Evolutionary conservation across 2,888 invertebrate species (phyloP), one percentile per base, ranked within the genome.

Genomic region (Uropetala carovei): DNA sequence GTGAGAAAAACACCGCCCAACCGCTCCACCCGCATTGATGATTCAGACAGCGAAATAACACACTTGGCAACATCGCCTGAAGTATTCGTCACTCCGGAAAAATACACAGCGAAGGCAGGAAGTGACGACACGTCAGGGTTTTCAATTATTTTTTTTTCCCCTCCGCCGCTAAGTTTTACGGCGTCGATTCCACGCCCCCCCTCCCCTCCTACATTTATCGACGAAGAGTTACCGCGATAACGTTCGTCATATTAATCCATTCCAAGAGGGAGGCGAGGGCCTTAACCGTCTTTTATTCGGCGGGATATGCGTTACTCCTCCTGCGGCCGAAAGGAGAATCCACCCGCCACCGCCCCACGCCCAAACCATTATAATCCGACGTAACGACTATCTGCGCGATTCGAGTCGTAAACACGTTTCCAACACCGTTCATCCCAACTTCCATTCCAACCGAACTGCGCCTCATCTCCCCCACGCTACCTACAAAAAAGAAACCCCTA

Each of bases 121-220:
- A 75, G 75, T 75, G 75, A 75, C 75, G 75, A 75, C 75, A 75
- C 75, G 13, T 22, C 22, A 75, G 75, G 75, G 75, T 22, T 75
- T 75, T 27, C 75, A 75, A 22, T 75, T 75, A 13, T 27, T 75
- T 75, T 75, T 75, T 75, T 22, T 75, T n/a, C n/a, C n/a, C n/a
- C n/a, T n/a, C n/a, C 43, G 43, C 22, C 22, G 75, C 75, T 10
- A 27, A 27, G 75, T 75, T 75, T 27, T 27, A 75, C 75, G 22
- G 75, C 75, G 43, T 43, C 43, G 5, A 43, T 43, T 43, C 75
- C 75, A 27, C 75, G 27, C 75, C 75, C 75, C 22, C 75, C 22
- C 3, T 13, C 75, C n/a, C n/a, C n/a, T n/a, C 27, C 22, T 13
- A 22, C 75, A 75, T 75, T 75, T 75, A 75, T 75, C 75, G 22